Percentiles rank a stretch among this genome's conserved stretches.
phyloP scores from a whole-genome alignment of 2,888 invertebrate genomes.

The Autographa pulchrina region DNA sequence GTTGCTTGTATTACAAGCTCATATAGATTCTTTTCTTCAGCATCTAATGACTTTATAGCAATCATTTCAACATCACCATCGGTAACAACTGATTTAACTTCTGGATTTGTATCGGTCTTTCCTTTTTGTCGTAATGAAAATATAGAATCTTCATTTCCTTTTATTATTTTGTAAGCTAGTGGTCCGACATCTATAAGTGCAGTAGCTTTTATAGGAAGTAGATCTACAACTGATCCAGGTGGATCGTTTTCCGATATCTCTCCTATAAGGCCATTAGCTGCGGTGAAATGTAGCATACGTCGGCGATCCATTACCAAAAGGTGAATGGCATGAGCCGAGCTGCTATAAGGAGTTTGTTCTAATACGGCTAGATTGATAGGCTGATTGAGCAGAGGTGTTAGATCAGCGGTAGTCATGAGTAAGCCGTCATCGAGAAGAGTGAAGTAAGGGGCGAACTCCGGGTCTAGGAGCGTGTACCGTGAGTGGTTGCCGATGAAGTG shows the following conservation, averaged over 20 bases:
- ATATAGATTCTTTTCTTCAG: conserved; percentile 93
- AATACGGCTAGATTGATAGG: conserved; percentile 95
- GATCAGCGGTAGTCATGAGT: conserved; percentile 96
- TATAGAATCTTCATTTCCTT: conserved; percentile 92
- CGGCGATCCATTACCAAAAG: conserved; percentile 95
- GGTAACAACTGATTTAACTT: conserved; percentile 87
- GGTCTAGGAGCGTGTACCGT: conserved; percentile 91
- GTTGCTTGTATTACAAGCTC: conserved; percentile 94
- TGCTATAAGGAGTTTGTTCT: conserved; percentile 94
- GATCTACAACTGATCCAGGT: conserved; percentile 92
- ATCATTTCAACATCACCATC: conserved; percentile 93
- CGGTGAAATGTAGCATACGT: conserved; percentile 94
- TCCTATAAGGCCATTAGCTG: conserved; percentile 90
- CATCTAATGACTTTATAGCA: conserved; percentile 93
- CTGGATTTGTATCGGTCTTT: conserved; percentile 79
- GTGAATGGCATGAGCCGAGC: conserved; percentile 94
- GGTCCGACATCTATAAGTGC: conserved; percentile 91
- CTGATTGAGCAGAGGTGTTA: conserved; percentile 94
- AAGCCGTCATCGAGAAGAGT: conserved; percentile 96
- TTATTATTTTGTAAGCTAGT: conserved; percentile 94
- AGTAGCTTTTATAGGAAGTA: conserved; percentile 93
- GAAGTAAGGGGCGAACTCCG: conserved; percentile 95
- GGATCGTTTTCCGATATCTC: conserved; percentile 94
- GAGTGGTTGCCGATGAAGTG: conserved; percentile 91
- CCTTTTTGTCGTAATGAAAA: conserved; percentile 92